These are phyloP conservation scores for Barypeithes pellucidus DNA, from an alignment of 2,888 invertebrate genomes.

Conservation along the genomic window DNA sequence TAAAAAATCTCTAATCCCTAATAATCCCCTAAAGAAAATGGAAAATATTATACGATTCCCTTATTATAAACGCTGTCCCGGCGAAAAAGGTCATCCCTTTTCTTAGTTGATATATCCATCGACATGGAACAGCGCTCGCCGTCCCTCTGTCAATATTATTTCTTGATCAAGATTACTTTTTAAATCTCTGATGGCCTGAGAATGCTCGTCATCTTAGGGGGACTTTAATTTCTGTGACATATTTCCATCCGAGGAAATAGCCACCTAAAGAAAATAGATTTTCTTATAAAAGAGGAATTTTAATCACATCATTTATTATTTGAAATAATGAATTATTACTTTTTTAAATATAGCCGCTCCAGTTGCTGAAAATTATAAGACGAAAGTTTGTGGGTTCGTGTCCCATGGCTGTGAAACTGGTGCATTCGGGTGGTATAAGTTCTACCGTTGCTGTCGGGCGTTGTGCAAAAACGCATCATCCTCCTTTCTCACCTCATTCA, in stretches of 20 bases:
- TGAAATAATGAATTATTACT: background rate
- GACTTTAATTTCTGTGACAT: constrained; percentile 35
- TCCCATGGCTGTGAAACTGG: too few species aligned
- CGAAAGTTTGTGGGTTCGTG: too few species aligned
- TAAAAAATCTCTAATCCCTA: background rate
- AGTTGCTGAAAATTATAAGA: too few species aligned
- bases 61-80: constrained; percentile 9
- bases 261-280: constrained; percentile 32
- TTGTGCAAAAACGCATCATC: too few species aligned
- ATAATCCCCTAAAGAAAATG: background rate
- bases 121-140: constrained; percentile 46
- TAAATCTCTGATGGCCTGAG: constrained; percentile 55
- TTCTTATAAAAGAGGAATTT: background rate
- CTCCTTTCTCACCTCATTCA: too few species aligned
- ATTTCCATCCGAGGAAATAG: constrained; percentile 30
- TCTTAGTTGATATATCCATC: constrained; percentile 48
- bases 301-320: background rate
- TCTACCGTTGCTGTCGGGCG: too few species aligned
- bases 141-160: constrained; percentile 51
- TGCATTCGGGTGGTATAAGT: too few species aligned
- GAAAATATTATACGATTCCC: background rate
- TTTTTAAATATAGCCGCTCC: too few species aligned
- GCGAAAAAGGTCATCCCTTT: constrained; percentile 34
- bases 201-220: constrained; percentile 28
- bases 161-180: constrained; percentile 55